Evolutionary conservation across 2,797 vertebrate genomes (phyloP).

Genomic region (Sylvilagus floridanus): DNA sequence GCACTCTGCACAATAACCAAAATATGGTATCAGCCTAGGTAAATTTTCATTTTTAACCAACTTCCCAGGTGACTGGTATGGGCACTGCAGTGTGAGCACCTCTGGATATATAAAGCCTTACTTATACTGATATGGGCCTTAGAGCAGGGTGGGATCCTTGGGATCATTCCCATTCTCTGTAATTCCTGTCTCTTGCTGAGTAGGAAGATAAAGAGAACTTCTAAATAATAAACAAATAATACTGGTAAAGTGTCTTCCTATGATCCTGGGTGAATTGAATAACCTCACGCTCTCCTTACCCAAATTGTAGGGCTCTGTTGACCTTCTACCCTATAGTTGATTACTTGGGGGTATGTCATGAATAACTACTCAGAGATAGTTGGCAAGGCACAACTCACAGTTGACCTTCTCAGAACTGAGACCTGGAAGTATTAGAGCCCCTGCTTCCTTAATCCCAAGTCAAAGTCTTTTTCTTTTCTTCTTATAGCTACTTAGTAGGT

Average conservation of each 20-base stretch:
- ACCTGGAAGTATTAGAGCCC: not conserved
- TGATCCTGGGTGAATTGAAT: conserved; percentile 25
- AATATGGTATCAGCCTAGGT: not conserved
- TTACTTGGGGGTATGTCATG: not conserved
- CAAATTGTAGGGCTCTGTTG: not conserved
- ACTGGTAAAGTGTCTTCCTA: not conserved
- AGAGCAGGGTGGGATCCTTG: not conserved
- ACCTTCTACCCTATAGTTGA: not conserved
- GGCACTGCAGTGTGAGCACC: not conserved
- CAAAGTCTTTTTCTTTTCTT: conserved; percentile 57
- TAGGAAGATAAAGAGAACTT: not conserved
- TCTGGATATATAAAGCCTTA: conserved; percentile 10
- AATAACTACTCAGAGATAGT: conserved; percentile 2
- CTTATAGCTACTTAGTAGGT: conserved; percentile 95
- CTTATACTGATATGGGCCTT: not conserved
- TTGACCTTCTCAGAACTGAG: conserved; percentile 14
- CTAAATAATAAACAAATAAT: not conserved
- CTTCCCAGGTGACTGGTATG: not conserved
- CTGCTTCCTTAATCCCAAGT: not conserved
- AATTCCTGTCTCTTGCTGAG: conserved; percentile 25
- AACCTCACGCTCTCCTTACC: conserved; percentile 35
- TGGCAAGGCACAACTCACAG: not conserved
- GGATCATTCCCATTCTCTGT: not conserved
- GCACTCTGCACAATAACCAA: too few relatives aligned
- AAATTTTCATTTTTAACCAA: conserved; percentile 48